Percentiles rank a stretch among this genome's conserved stretches.
Conservation (phyloP, 1,140 invertebrate genomes). For the Leptoteleia sp. region DNA sequence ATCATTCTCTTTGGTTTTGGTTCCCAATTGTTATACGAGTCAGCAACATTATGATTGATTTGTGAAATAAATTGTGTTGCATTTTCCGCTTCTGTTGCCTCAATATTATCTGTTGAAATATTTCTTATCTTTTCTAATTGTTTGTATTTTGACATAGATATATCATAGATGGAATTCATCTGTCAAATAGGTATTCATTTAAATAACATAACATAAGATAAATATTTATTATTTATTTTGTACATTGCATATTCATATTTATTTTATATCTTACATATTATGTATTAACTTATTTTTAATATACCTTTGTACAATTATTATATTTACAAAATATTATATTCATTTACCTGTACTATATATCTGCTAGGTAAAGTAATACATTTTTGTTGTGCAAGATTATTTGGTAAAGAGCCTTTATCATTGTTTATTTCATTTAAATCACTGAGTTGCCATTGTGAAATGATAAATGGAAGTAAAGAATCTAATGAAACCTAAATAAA, state of each 20-base stretch:
- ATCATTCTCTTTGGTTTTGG: slow-evolving; percentile 84
- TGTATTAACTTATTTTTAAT: too few species aligned
- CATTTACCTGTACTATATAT: slow-evolving; percentile 85
- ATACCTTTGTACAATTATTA: not conserved
- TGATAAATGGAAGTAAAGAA: slow-evolving; percentile 75
- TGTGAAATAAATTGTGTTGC: slow-evolving; percentile 12
- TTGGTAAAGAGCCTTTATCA: slow-evolving; percentile 82
- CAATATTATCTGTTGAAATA: slow-evolving; percentile 81
- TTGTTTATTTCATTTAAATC: slow-evolving; percentile 84
- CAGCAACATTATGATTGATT: not conserved
- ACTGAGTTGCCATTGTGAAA: slow-evolving; percentile 83
- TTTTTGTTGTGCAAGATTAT: slow-evolving; percentile 76
- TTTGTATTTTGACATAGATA: slow-evolving; percentile 84
- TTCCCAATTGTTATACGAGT: slow-evolving; percentile 66
- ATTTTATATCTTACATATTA: too few species aligned
- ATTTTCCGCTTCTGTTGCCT: slow-evolving; percentile 80
- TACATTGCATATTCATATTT: slow-evolving; percentile 63
- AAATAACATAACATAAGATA: slow-evolving; percentile 21
- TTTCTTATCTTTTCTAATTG: slow-evolving; percentile 85
- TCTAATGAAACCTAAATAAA: slow-evolving; percentile 32
- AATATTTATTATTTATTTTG: slow-evolving; percentile 29
- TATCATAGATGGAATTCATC: slow-evolving; percentile 83
- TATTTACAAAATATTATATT: too few species aligned
- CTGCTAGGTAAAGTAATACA: slow-evolving; percentile 79
- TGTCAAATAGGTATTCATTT: slow-evolving; percentile 71